Base-by-base conservation (phyloP, 2,888 invertebrate genomes). In the Ormyrus labotus region DNA sequence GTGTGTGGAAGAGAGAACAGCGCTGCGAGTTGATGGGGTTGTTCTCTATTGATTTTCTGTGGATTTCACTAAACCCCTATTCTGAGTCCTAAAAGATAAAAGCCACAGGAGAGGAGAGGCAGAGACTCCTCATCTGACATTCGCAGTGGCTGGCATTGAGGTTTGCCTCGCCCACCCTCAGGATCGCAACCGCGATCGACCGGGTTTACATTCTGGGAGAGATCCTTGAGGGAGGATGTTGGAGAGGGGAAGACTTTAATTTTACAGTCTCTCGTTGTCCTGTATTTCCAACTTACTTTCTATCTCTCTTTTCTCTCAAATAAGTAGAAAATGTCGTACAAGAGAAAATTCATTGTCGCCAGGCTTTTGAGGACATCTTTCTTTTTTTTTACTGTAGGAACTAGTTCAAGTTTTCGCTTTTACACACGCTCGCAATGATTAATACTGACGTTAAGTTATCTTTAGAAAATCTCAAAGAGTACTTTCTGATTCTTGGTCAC, bases 41-140 rank as follows among this genome's bases (percentile, higher is more conserved):
- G 86, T 89, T 85, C 86, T 90, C 69, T 81, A 91, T 91, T 91
- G 90, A 91, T 91, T 91, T 91, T 90, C 87, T 86, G 83, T 75
- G 83, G 86, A 87, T 89, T 87, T 85, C 60, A 34, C 34, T 34
- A 34, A 34, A 34, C 34, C 34, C 34, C 34, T 34, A 34, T 34
- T 34, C 34, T 34, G 34, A 34, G 34, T 34, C 34, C 34, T 34
- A 34, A 34, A 34, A 34, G 34, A 34, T 34, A 34, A 34, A 85
- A 82, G 65, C 81, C 81, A 84, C 85, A 85, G 51, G 61, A 10
- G 74, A 8, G 50, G 11, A 10, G 13, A 64, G 10, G 48, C 55
- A 19, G 11, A 11, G 11, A 5, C 3, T 10, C 10, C 3, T 10
- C 10, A 9, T n/a, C 55, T 10, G 7, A n/a, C 9, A 6, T 45